Conservation (phyloP, 2,113 vertebrate species). For the Rousettus leschenaultii region DNA sequence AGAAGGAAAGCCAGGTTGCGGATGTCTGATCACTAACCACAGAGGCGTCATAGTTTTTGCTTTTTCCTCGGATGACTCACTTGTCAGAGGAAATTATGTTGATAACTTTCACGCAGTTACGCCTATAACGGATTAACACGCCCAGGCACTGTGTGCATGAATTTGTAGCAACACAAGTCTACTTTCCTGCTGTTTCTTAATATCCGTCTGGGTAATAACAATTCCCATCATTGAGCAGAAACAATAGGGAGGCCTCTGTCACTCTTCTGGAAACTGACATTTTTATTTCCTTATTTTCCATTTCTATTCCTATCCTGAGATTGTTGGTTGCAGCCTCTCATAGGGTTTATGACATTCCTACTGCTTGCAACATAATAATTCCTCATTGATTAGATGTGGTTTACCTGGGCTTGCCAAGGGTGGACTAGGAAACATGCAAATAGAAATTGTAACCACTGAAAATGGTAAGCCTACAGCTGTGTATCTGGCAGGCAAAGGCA, state of each 20-base stretch:
- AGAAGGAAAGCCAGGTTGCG: neutral
- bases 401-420: neutral
- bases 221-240: neutral
- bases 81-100: conserved; percentile 53
- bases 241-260: neutral
- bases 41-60: neutral
- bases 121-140: neutral
- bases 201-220: neutral
- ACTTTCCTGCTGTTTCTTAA: neutral
- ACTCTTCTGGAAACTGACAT: conserved; percentile 16
- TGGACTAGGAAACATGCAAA: neutral
- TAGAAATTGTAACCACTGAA: neutral
- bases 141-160: neutral
- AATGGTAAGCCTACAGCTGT: neutral
- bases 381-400: neutral
- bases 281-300: conserved; percentile 43
- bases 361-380: neutral
- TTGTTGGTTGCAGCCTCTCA: neutral
- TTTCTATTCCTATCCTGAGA: neutral
- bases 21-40: neutral
- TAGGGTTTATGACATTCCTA: neutral
- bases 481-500: neutral
- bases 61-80: conserved; percentile 10
- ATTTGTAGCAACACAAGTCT: neutral
- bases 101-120: conserved; percentile 14